Percentiles rank a stretch among this genome's conserved stretches.
Conservation (phyloP, 2,888 invertebrate species). For the Zele albiditarsus region DNA sequence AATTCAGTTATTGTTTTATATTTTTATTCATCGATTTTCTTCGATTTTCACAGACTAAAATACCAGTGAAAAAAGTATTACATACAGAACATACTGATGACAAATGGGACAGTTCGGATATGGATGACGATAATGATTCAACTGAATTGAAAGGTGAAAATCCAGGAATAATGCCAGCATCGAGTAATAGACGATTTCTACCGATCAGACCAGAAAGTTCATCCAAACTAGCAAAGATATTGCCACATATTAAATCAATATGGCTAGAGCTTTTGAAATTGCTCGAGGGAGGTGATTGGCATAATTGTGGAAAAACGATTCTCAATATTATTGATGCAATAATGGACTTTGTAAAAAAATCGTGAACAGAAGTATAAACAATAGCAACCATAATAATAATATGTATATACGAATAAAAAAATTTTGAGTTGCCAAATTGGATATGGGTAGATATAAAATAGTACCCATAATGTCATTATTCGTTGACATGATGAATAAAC, state of each 20-base stretch:
- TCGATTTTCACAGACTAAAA: not conserved
- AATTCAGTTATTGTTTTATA: not conserved
- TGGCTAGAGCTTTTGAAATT: slow-evolving; percentile 1
- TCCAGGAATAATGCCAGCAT: not conserved
- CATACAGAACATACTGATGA: slow-evolving; percentile 14
- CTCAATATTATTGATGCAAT: slow-evolving; percentile 1
- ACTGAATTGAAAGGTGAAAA: not conserved
- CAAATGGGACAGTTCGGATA: slow-evolving; percentile 26
- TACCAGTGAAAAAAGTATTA: not conserved
- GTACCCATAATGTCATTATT: too few species aligned
- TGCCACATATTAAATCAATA: slow-evolving; percentile 18
- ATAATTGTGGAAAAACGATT: not conserved
- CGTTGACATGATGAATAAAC: too few species aligned
- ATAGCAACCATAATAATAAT: not conserved
- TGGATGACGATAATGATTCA: slow-evolving; percentile 17
- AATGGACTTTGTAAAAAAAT: not conserved
- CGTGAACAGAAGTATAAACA: not conserved
- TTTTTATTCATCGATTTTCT: not conserved
- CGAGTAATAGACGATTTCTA: not conserved
- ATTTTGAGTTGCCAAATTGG: not conserved
- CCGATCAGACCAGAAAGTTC: not conserved
- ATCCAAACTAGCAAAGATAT: not conserved
- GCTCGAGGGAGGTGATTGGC: slow-evolving; percentile 5
- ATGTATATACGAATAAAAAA: not conserved
- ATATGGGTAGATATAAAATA: too few species aligned